phyloP scores from a whole-genome alignment of 2,797 vertebrate species.

The Phataginus tricuspis region DNA sequence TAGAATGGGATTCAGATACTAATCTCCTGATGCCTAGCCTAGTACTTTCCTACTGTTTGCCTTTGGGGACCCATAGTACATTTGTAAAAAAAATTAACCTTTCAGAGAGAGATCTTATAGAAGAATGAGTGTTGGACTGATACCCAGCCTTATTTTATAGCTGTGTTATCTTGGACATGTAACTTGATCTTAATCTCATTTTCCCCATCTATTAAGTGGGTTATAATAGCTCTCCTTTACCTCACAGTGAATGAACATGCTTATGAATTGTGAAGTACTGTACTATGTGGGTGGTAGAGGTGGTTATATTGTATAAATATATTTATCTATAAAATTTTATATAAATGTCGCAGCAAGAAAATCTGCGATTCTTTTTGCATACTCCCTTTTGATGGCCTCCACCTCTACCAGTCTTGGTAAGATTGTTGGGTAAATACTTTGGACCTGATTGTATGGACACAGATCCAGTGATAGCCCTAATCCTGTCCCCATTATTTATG shows the following conservation, averaged over 20 bases:
- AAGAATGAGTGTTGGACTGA: neutral
- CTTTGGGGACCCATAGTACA: neutral
- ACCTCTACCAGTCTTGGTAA: neutral
- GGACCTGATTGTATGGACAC: neutral
- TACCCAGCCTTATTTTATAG: neutral
- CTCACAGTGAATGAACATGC: neutral
- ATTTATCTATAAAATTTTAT: neutral
- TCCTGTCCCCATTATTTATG: neutral
- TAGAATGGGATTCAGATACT: neutral
- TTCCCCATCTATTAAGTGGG: neutral
- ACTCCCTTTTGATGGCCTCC: neutral
- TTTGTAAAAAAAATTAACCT: neutral
- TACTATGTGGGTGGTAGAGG: neutral
- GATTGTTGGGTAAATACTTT: slow-evolving; percentile 23
- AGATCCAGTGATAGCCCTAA: neutral
- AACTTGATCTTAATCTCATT: neutral
- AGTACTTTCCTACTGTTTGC: neutral
- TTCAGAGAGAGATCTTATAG: neutral
- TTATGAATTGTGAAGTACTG: neutral
- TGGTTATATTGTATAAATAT: neutral
- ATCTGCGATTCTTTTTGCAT: neutral
- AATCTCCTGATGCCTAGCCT: neutral
- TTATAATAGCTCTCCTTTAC: neutral
- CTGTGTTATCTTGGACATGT: neutral
- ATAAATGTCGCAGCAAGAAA: slow-evolving; percentile 3